Conservation (phyloP, 2,888 invertebrate genomes). For the Osedax frankpressi region DNA sequence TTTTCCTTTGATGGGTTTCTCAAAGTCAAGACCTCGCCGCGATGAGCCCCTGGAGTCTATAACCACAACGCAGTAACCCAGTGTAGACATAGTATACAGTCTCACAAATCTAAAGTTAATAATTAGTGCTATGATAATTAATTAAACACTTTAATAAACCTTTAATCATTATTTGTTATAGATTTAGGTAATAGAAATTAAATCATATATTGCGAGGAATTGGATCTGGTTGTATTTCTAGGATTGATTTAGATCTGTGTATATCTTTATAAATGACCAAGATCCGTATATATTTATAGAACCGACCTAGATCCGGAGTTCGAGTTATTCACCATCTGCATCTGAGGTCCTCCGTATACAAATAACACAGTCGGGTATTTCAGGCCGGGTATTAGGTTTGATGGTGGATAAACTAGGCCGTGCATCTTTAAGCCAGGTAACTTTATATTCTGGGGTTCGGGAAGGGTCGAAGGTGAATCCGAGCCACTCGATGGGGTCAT, state of each 20-base stretch:
- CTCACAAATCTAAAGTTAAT: conserved; percentile 77
- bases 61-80: conserved; percentile 87
- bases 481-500: too few species aligned
- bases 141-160: too few species aligned
- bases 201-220: too few species aligned
- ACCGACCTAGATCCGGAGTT: conserved; percentile 46
- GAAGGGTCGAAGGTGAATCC: too few species aligned
- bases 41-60: conserved; percentile 90
- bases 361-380: conserved; percentile 85
- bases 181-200: too few species aligned
- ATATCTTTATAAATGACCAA: too few species aligned
- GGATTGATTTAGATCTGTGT: too few species aligned
- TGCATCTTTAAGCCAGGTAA: too few species aligned
- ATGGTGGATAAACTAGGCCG: conserved; percentile 78
- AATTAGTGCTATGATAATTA: too few species aligned
- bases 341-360: conserved; percentile 95
- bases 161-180: too few species aligned
- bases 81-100: conserved; percentile 83
- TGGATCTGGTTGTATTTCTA: too few species aligned
- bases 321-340: conserved; percentile 88
- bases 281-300: not conserved
- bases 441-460: too few species aligned
- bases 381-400: conserved; percentile 46
- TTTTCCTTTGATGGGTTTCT: conserved; percentile 71
- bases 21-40: conserved; percentile 80